phyloP scores from a whole-genome alignment of 2,113 vertebrate genomes.

The Phylloscopus trochiloides region DNA sequence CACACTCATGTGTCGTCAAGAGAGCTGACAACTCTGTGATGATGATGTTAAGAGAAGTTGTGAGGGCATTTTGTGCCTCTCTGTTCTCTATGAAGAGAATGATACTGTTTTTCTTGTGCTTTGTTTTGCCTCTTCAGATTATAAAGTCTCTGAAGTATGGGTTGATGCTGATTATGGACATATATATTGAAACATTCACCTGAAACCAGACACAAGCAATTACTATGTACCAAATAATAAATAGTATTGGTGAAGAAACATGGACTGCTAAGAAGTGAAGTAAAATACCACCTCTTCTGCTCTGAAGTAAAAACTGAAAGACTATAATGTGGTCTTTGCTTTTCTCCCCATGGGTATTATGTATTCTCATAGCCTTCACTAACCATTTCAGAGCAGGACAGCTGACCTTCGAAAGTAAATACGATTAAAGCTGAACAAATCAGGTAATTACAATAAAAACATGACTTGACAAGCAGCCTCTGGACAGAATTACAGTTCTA shows the following conservation, averaged over 20 bases:
- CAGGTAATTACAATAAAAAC: constrained; percentile 81
- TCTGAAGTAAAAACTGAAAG: not conserved
- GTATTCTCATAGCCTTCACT: constrained; percentile 37
- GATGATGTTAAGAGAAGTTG: rapidly evolving
- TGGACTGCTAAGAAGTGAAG: not conserved
- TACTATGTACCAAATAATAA: not conserved
- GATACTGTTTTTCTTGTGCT: not conserved
- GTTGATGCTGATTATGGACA: not conserved
- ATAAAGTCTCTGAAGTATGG: not conserved
- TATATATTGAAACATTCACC: not conserved
- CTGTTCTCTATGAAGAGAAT: not conserved
- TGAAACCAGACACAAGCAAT: not conserved
- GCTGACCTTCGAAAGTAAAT: constrained; percentile 80
- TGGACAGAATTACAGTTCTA: constrained; percentile 76
- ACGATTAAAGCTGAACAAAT: constrained; percentile 80
- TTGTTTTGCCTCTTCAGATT: not conserved
- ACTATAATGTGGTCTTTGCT: not conserved
- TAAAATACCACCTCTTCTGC: not conserved
- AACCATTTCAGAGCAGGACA: constrained; percentile 65
- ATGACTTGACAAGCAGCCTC: constrained; percentile 76
- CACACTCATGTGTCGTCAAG: not conserved
- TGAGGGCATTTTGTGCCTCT: not conserved
- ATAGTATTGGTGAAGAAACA: not conserved
- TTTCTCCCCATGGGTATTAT: constrained; percentile 18
- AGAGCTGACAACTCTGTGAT: not conserved